These are phyloP conservation scores for Eutrigla gurnardus DNA, from an alignment of 2,797 vertebrate genomes.

Conservation along the genomic window DNA sequence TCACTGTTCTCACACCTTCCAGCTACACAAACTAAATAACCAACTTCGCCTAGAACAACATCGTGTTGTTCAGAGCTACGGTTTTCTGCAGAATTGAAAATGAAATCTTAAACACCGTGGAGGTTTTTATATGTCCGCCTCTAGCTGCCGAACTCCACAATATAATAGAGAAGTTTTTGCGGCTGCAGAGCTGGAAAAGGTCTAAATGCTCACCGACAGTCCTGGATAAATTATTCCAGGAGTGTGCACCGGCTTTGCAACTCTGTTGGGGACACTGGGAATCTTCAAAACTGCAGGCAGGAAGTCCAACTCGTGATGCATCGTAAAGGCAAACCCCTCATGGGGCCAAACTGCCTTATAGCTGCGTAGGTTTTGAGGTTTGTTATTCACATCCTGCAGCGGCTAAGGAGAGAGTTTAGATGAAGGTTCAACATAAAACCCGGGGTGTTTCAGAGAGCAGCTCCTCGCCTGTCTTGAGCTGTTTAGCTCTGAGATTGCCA, in stretches of 20 bases:
- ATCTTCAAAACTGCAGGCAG: slow-evolving; percentile 43
- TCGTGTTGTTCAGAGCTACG: background rate
- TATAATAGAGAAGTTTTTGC: slow-evolving; percentile 28
- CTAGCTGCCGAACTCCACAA: background rate
- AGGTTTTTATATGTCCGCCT: slow-evolving; percentile 13
- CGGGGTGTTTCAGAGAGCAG: slow-evolving; percentile 38
- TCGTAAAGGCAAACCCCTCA: slow-evolving; percentile 37
- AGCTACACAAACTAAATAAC: slow-evolving; percentile 30
- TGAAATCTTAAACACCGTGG: background rate
- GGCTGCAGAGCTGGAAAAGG: slow-evolving; percentile 20
- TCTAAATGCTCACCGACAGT: slow-evolving; percentile 52
- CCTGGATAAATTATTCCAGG: slow-evolving; percentile 51
- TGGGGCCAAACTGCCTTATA: slow-evolving; percentile 5
- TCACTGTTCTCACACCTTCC: slow-evolving; percentile 5
- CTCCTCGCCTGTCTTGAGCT: slow-evolving; percentile 40
- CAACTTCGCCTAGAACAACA: background rate
- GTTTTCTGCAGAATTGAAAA: slow-evolving; percentile 4
- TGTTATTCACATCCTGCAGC: slow-evolving; percentile 57
- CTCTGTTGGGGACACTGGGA: slow-evolving; percentile 54
- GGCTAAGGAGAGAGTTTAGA: slow-evolving; percentile 35
- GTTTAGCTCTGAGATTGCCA: slow-evolving; percentile 48
- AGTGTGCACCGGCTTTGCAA: slow-evolving; percentile 40
- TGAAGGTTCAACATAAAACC: slow-evolving; percentile 44
- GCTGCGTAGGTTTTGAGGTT: slow-evolving; percentile 29
- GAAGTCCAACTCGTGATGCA: slow-evolving; percentile 49